Percentiles rank a stretch among this genome's conserved stretches.
phyloP scores from a whole-genome alignment of 1,140 invertebrate species.

The Belonocnema kinseyi region DNA sequence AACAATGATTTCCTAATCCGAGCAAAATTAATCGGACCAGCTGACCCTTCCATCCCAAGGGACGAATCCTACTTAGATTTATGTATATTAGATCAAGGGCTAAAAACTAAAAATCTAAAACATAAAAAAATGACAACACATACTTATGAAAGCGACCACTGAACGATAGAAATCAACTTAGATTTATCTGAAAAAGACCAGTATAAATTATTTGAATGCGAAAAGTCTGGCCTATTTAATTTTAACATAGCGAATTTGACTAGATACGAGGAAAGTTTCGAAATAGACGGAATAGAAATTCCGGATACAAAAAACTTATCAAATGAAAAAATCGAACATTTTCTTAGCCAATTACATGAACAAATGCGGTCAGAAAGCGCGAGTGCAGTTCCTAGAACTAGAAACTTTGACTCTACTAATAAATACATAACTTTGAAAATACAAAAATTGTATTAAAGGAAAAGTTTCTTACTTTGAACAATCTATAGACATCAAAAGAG shows the following conservation, averaged over 20 bases:
- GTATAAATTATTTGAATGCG: not conserved
- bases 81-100: not conserved
- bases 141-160: slow-evolving; percentile 34
- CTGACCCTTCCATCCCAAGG: not conserved
- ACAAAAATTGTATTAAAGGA: not conserved
- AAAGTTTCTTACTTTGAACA: not conserved
- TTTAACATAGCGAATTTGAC: not conserved
- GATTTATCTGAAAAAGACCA: not conserved
- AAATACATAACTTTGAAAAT: not conserved
- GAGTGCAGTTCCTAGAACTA: not conserved
- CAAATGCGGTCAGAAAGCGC: not conserved
- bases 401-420: not conserved
- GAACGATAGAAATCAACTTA: not conserved
- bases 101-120: not conserved
- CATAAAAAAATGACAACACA: not conserved
- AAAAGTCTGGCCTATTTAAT: not conserved
- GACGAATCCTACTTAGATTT: slow-evolving; percentile 17
- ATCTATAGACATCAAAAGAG: not conserved
- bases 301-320: not conserved
- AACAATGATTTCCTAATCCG: not conserved
- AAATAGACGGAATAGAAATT: not conserved
- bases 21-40: not conserved
- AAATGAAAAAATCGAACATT: not conserved
- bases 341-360: not conserved
- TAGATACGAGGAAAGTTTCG: not conserved